Conservation (phyloP, 2,888 invertebrate genomes). For the Phymatocera aterrima region DNA sequence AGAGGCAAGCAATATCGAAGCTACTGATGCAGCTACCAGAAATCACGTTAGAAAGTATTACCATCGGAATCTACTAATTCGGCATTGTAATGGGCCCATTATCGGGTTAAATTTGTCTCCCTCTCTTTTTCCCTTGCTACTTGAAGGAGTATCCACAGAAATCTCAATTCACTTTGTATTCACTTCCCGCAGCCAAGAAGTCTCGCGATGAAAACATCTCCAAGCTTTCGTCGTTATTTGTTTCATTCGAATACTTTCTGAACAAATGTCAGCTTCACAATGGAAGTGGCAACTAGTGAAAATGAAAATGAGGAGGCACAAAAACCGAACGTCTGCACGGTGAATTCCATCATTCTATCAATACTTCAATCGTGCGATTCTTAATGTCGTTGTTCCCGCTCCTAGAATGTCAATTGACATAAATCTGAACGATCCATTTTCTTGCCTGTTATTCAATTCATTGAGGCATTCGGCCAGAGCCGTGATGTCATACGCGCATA, state of each 20-base stretch:
- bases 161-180: conserved; percentile 33
- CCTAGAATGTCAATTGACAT: no score
- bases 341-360: no score
- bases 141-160: background rate
- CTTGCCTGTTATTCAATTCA: background rate
- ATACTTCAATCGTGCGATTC: no score
- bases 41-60: conserved; percentile 16
- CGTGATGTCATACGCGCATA: background rate
- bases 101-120: conserved; percentile 15
- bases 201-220: background rate
- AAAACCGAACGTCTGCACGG: no score
- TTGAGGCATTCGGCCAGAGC: background rate
- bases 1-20: background rate
- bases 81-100: conserved; percentile 34
- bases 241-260: background rate
- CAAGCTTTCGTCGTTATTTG: background rate
- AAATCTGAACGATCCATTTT: background rate
- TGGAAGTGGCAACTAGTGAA: no score
- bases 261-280: background rate
- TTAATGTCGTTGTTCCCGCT: no score
- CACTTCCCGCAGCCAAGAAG: conserved; percentile 2
- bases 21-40: conserved; percentile 36
- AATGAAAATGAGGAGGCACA: no score
- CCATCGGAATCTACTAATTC: conserved; percentile 38
- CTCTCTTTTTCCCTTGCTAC: background rate